These are phyloP conservation scores for Leptopilina clavipes DNA, from an alignment of 1,140 invertebrate genomes.

Conservation along the genomic window DNA sequence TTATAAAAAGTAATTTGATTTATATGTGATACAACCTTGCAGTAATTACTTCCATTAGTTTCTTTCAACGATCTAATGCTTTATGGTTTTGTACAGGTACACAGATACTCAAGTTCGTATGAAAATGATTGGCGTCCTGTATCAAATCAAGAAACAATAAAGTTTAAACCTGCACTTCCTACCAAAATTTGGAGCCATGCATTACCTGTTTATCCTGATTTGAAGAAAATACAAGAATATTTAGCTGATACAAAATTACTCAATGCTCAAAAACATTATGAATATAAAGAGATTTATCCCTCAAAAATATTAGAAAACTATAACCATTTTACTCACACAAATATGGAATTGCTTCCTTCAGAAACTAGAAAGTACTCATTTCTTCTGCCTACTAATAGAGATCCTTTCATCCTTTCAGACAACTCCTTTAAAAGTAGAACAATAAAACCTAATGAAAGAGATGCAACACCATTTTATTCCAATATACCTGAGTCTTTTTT, in stretches of 20 bases:
- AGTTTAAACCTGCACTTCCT: slow-evolving; percentile 59
- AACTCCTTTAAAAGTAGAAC: slow-evolving; percentile 53
- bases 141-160: slow-evolving; percentile 63
- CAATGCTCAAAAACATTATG: slow-evolving; percentile 59
- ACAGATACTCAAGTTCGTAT: slow-evolving; percentile 63
- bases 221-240: slow-evolving; percentile 68
- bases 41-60: too few relatives aligned
- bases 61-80: too few relatives aligned
- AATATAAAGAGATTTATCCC: slow-evolving; percentile 66
- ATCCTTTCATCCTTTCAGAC: slow-evolving; percentile 63
- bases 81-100: slow-evolving; percentile 47
- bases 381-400: slow-evolving; percentile 67
- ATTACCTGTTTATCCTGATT: slow-evolving; percentile 61
- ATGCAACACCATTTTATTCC: slow-evolving; percentile 59
- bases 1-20: too few relatives aligned
- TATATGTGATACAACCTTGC: too few relatives aligned
- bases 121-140: slow-evolving; percentile 70
- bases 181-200: slow-evolving; percentile 58
- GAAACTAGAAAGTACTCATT: slow-evolving; percentile 69
- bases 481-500: slow-evolving; percentile 58
- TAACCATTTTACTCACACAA: slow-evolving; percentile 69
- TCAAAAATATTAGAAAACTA: slow-evolving; percentile 74
- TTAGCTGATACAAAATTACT: slow-evolving; percentile 63
- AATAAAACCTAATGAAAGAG: slow-evolving; percentile 56
- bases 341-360: slow-evolving; percentile 58